Conservation (phyloP, 2,113 vertebrate species). For the Procapra przewalskii region DNA sequence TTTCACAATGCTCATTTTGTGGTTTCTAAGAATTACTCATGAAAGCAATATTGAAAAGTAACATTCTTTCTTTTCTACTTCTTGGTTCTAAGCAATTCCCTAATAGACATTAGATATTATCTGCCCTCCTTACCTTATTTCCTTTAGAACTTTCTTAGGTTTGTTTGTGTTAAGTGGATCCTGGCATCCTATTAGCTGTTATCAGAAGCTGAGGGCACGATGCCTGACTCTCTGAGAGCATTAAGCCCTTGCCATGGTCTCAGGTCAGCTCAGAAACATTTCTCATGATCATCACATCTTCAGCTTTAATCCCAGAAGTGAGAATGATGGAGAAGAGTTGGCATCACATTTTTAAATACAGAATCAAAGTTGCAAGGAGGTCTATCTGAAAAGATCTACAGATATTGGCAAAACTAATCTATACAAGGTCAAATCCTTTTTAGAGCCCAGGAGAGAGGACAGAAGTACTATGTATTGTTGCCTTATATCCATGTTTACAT, state of each 20-base stretch:
- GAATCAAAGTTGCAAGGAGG: not conserved
- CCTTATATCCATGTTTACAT: not conserved
- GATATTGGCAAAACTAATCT: not conserved
- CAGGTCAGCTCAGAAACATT: not conserved
- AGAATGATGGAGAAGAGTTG: not conserved
- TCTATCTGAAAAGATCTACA: slow-evolving; percentile 6
- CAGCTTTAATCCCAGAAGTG: not conserved
- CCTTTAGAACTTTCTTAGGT: slow-evolving; percentile 30
- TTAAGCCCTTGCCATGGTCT: not conserved
- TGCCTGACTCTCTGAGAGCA: not conserved
- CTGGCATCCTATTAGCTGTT: not conserved
- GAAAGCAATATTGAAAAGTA: not conserved
- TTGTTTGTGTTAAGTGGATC: slow-evolving; percentile 15
- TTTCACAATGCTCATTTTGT: slow-evolving; percentile 15
- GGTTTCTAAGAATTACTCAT: slow-evolving; percentile 1
- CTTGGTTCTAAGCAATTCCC: not conserved
- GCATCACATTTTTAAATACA: not conserved
- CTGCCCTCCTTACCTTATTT: slow-evolving; percentile 30
- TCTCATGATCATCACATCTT: not conserved
- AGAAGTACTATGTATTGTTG: not conserved
- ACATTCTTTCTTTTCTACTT: not conserved
- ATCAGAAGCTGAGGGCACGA: not conserved
- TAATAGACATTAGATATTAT: not conserved
- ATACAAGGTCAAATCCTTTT: not conserved
- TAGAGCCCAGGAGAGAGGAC: not conserved